Base-by-base conservation (phyloP, 64 coral and sea anemone species). In the Montipora foliosa region DNA sequence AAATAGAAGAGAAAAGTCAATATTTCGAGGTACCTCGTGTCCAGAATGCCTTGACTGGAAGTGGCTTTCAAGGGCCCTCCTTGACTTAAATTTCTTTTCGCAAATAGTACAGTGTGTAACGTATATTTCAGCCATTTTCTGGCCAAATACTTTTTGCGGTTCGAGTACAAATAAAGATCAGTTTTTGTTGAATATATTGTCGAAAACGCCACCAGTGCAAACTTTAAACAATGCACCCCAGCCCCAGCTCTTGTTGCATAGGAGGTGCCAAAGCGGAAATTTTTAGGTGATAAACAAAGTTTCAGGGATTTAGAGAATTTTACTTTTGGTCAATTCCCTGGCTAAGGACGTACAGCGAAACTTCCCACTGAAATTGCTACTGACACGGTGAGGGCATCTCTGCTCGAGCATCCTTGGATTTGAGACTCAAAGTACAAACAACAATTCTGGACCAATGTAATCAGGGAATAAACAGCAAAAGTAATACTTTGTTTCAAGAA, bases 221-320 rank as follows among this genome's bases (percentile, higher is more conserved):
- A 76, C 29, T 44, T 71, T 60, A 49, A 87, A 87, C 47, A 74
- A 74, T 72, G 73, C 20, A 16, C 47, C 5, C 6, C 44, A 66
- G 10, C 15, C 15, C 5, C 6, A 66, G 2, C 61, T 15, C 61
- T 12, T 66, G 5, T 69, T 49, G 22, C 20, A 62, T 44, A 60
- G 25, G 45, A 84, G 1, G 81, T 84, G 81, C 55, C 0, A 69
- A 68, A 86, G 6, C 84, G 67, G 84, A 87, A 87, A 74, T 87
- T 49, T 17, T 44, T 55, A 55, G 61, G 61, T 66, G 61, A 66
- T 74, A 6, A 87, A 19, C 47, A n/a, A 14, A 24, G 19, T 55
- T 55, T 55, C 52, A 55, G 52, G 29, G 67, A 68, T 55, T 49
- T 13, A 22, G 50, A 87, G 46, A 73, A 44, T 12, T 76, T 76